Conservation (phyloP, 2,113 vertebrate species). For the Lophius piscatorius region DNA sequence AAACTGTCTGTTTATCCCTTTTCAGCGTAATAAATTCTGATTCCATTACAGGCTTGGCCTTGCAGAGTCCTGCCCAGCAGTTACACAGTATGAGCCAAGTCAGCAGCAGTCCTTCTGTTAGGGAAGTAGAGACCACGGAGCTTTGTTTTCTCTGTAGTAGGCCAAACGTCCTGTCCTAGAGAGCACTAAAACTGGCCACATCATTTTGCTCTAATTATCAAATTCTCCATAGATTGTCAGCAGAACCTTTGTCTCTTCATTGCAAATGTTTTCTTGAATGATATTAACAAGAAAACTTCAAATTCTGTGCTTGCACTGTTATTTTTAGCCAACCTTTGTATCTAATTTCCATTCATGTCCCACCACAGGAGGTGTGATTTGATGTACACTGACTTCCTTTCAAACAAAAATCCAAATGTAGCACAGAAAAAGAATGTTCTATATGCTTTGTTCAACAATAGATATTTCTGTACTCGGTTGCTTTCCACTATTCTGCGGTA, state of each 20-base stretch:
- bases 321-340: constrained; percentile 22
- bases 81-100: constrained; percentile 37
- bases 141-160: constrained; percentile 29
- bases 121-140: constrained; percentile 16
- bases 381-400: constrained; percentile 15
- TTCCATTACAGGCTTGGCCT: constrained; percentile 14
- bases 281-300: background rate
- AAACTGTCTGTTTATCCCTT: constrained; percentile 9
- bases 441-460: constrained; percentile 21
- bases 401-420: constrained; percentile 14
- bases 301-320: background rate
- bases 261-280: no score
- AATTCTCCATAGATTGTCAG: background rate
- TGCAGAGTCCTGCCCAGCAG: constrained; percentile 12
- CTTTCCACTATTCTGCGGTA: constrained; percentile 11
- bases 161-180: constrained; percentile 11
- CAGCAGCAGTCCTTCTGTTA: constrained; percentile 12
- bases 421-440: constrained; percentile 33
- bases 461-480: constrained; percentile 51
- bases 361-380: background rate
- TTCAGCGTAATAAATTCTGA: constrained; percentile 17
- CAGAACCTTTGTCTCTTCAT: background rate
- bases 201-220: background rate
- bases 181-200: background rate
- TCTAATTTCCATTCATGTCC: background rate